Base-by-base conservation (phyloP, 2,888 invertebrate species). In the Eledone cirrhosa region DNA sequence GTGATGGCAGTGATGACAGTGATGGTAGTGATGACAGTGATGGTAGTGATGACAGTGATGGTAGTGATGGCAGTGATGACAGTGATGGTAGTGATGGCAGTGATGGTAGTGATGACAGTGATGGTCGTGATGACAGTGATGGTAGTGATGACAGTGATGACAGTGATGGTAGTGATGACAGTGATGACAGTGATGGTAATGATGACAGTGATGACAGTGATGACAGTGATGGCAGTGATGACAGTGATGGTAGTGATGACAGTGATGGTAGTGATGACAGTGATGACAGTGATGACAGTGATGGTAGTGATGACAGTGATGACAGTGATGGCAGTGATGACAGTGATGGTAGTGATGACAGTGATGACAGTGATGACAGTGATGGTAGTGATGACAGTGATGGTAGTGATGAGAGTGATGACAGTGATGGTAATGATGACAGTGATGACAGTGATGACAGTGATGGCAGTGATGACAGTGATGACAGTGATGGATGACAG, bases 211-310 rank as follows among this genome's bases (percentile, higher is more conserved):
- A 19, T 59, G 59, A 59, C n/a, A 78, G 78, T 77, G 53, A 53
- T 77, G 65, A 67, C 41, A 78, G 78, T 78, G 65, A 67, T 78
- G 65, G 78, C 41, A 78, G 78, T 78, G 31, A 53, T 78, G 41
- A 41, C 48, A 78, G 78, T 78, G 41, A 41, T 78, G 65, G 76
- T 78, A 78, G 78, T 78, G 65, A 67, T 78, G 41, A 53, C 41
- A 78, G 78, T 78, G 41, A 67, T 47, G 65, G 76, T 48, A 29
- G 76, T 41, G 27, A 29, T 19, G 16, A 29, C 16, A 72, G 24
- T 27, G 72, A 19, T 19, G 72, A n/a, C 16, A 27, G 24, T 16
- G 19, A 76, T 78, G 48, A 53, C 19, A 77, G 76, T 78, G 22
- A 47, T 31, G 48, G 63, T 78, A 22, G 65, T 65, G 48, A 48